Conservation (phyloP, 64 coral and sea anemone species). For the Trachythela sp. region DNA sequence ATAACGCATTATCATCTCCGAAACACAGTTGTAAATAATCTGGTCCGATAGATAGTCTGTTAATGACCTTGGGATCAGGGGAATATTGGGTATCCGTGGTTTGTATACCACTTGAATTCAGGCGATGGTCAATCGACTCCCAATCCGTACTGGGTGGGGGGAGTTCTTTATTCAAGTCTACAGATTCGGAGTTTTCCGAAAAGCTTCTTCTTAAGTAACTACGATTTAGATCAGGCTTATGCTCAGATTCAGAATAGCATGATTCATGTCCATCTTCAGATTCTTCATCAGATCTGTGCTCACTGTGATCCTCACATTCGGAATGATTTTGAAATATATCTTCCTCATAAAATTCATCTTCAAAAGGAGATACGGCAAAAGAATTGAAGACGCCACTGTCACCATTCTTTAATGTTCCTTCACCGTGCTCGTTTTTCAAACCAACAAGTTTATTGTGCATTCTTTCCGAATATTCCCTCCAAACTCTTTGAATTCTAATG, state of each 20-base stretch:
- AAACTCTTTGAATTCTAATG: constrained; percentile 87
- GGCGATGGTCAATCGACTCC: not conserved
- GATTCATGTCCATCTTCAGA: not conserved
- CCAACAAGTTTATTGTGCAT: not conserved
- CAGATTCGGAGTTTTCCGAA: not conserved
- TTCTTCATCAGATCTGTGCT: not conserved
- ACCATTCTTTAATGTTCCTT: not conserved
- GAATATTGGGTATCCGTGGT: not conserved
- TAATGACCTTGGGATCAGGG: constrained; percentile 7
- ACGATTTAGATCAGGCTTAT: not conserved
- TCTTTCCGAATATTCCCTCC: constrained; percentile 50
- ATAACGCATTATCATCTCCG: not conserved
- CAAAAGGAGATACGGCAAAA: constrained; percentile 3
- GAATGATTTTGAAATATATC: not conserved
- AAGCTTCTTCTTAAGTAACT: not conserved
- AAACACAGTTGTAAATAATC: constrained; percentile 22
- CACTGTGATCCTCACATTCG: not conserved
- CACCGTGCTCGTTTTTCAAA: not conserved
- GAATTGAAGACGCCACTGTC: not conserved
- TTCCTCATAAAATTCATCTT: constrained; percentile 14
- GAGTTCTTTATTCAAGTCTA: not conserved
- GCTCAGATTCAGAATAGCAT: not conserved
- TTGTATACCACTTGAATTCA: not conserved
- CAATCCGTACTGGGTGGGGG: not conserved
- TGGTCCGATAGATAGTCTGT: constrained; percentile 12